phyloP scores from a whole-genome alignment of 2,888 invertebrate species.

The Choristoneura rosaceana region DNA sequence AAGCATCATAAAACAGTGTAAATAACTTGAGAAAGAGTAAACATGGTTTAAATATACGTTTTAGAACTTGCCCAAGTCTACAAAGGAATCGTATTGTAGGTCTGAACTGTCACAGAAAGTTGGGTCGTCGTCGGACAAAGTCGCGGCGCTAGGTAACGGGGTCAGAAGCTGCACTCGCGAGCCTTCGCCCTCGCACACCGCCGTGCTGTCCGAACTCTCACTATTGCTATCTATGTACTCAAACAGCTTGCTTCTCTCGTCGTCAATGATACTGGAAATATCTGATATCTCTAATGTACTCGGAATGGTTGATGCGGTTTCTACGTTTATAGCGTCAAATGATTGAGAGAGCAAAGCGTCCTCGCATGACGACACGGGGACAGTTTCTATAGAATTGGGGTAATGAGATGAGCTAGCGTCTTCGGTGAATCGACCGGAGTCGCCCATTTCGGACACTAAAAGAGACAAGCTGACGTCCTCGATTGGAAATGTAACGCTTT shows the following conservation, averaged over 20 bases:
- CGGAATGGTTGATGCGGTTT: conserved; percentile 53
- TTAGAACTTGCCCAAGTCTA: conserved; percentile 83
- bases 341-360: conserved; percentile 77
- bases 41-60: conserved; percentile 45
- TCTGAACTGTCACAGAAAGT: conserved; percentile 71
- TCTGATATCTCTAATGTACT: conserved; percentile 53
- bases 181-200: conserved; percentile 64
- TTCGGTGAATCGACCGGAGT: conserved; percentile 78
- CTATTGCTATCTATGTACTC: conserved; percentile 76
- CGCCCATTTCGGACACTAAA: conserved; percentile 71
- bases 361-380: conserved; percentile 60
- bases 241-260: conserved; percentile 54
- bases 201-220: conserved; percentile 74
- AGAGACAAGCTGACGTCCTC: conserved; percentile 67
- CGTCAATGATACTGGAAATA: conserved; percentile 48
- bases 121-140: conserved; percentile 58
- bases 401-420: conserved; percentile 71
- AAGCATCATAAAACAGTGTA: conserved; percentile 35
- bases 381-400: conserved; percentile 52
- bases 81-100: conserved; percentile 81
- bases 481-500: conserved; percentile 55
- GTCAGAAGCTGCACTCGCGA: conserved; percentile 51
- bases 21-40: conserved; percentile 49
- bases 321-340: conserved; percentile 67
- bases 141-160: conserved; percentile 50